These are phyloP conservation scores for Yponomeuta sedellus DNA, from an alignment of 2,888 invertebrate species.

Conservation along the genomic window DNA sequence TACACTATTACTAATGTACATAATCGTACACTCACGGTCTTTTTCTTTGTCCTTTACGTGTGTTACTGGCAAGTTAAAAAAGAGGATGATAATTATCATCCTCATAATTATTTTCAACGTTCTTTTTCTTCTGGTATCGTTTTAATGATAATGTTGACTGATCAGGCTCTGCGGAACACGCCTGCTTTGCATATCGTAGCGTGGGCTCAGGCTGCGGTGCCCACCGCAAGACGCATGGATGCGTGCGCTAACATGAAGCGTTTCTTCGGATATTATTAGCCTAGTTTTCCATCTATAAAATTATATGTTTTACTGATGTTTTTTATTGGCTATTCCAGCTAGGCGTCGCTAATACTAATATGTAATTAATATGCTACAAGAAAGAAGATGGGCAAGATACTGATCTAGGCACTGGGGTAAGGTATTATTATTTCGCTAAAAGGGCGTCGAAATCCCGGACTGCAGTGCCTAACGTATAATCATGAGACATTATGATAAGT, in stretches of 20 bases:
- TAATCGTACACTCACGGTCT: no score
- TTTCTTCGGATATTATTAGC: not conserved
- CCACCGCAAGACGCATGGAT: slow-evolving; percentile 5
- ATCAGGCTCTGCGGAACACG: not conserved
- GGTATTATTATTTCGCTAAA: not conserved
- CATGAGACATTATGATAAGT: not conserved
- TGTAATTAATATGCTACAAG: not conserved
- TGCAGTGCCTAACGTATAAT: not conserved
- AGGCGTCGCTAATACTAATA: not conserved
- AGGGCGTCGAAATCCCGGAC: not conserved
- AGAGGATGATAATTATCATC: not conserved
- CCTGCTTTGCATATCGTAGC: slow-evolving; percentile 8
- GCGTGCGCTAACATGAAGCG: not conserved
- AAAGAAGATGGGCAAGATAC: not conserved
- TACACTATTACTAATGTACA: no score
- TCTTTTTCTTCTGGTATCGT: not conserved
- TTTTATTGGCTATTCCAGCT: not conserved
- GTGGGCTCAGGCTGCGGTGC: not conserved
- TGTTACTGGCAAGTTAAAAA: not conserved
- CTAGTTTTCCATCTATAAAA: slow-evolving; percentile 6
- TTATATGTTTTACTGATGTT: not conserved
- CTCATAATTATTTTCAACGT: not conserved
- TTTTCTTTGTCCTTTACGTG: no score
- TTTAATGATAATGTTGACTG: not conserved
- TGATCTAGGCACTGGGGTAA: not conserved